phyloP scores from a whole-genome alignment of 2,797 vertebrate genomes.

The Dallia pectoralis region DNA sequence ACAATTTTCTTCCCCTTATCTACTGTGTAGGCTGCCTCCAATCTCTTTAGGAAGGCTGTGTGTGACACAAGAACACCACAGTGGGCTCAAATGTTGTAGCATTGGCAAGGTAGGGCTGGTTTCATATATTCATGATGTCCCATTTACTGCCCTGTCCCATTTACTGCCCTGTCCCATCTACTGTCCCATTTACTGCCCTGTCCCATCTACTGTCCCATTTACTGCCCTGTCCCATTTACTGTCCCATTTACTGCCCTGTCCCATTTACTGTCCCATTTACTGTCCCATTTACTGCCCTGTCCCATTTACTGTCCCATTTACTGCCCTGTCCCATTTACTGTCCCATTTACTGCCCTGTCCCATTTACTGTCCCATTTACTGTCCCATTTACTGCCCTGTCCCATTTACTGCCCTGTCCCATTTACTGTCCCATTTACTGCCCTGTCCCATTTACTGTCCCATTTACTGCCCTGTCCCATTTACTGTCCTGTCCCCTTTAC shows the following conservation, averaged over 20 bases:
- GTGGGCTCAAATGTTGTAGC: background rate
- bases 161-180: too few species aligned
- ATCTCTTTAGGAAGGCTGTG: conserved; percentile 82
- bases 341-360: background rate
- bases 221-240: too few species aligned
- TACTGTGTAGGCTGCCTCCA: conserved; percentile 85
- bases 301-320: too few species aligned
- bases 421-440: background rate
- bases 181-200: background rate
- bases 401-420: background rate
- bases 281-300: background rate
- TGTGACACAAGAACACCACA: background rate
- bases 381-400: background rate
- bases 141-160: background rate
- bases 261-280: too few species aligned
- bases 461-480: too few species aligned
- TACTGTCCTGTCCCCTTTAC: too few species aligned
- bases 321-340: too few species aligned
- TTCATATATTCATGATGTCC: background rate
- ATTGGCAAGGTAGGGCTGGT: background rate
- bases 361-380: too few species aligned
- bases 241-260: background rate
- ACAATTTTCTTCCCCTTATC: conserved; percentile 87
- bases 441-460: too few species aligned
- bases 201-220: too few species aligned